These are phyloP conservation scores for Atherix ibis DNA, from an alignment of 2,888 invertebrate species.

Conservation along the genomic window DNA sequence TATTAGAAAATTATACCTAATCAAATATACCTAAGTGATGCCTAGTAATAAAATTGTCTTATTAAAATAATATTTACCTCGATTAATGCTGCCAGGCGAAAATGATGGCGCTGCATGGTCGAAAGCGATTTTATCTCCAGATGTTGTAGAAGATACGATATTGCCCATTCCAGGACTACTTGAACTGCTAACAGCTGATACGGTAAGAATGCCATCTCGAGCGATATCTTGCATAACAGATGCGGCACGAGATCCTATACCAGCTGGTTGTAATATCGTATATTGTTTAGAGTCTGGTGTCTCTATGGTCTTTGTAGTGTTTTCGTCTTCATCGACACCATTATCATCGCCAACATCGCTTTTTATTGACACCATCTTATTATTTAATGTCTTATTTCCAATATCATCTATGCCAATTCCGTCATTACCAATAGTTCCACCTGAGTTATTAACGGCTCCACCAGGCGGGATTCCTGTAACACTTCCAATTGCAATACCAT, in stretches of 20 bases:
- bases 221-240: conserved; percentile 65
- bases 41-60: too few species aligned
- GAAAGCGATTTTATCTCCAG: conserved; percentile 12
- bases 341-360: conserved; percentile 13
- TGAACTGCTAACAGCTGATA: conserved; percentile 33
- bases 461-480: not conserved
- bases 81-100: conserved; percentile 60
- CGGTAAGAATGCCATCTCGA: conserved; percentile 47
- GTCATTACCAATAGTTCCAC: not conserved
- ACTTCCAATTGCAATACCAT: not conserved
- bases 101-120: conserved; percentile 37
- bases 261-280: conserved; percentile 73
- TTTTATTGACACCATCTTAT: conserved; percentile 7
- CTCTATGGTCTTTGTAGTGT: conserved; percentile 16
- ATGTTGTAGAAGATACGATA: conserved; percentile 31
- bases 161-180: conserved; percentile 30
- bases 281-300: conserved; percentile 57
- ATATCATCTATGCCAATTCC: conserved; percentile 1
- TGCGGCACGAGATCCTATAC: conserved; percentile 63
- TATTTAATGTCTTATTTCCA: conserved; percentile 4
- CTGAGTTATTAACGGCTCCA: not conserved
- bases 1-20: too few species aligned
- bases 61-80: conserved; percentile 62
- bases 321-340: conserved; percentile 13
- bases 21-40: too few species aligned